A percentile compares a stretch with the other conserved stretches of the same genome.
Conservation (phyloP, 2,797 vertebrate genomes). For the Muscicapa comitata region DNA sequence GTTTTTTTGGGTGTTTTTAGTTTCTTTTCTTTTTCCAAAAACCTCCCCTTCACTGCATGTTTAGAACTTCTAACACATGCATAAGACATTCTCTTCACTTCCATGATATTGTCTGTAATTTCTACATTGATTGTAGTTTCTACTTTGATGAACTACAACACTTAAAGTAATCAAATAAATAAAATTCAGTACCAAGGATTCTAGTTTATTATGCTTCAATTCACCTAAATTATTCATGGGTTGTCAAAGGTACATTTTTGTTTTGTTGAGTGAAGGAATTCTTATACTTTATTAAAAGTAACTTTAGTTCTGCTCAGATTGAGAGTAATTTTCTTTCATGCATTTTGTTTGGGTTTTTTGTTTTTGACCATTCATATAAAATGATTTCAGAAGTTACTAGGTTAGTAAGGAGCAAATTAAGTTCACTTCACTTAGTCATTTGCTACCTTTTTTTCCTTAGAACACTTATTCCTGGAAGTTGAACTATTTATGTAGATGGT, state of each 20-base stretch:
- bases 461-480: not conserved
- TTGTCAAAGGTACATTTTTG: not conserved
- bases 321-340: not conserved
- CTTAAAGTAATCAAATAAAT: not conserved
- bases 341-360: not conserved
- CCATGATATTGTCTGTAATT: not conserved
- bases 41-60: not conserved
- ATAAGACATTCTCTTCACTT: not conserved
- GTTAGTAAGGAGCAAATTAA: not conserved
- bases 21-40: not conserved
- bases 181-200: not conserved
- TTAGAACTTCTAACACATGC: not conserved
- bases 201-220: not conserved
- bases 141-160: not conserved
- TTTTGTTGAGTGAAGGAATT: not conserved
- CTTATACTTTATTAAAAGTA: not conserved
- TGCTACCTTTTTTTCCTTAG: not conserved
- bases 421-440: not conserved
- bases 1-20: not conserved
- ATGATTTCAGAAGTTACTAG: not conserved
- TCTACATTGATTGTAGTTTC: not conserved
- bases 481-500: not conserved
- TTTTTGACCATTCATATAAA: not conserved
- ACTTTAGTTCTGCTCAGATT: not conserved
- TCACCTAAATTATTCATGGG: not conserved